A percentile compares a stretch with the other conserved stretches of the same genome.
Evolutionary conservation across 2,797 vertebrate species (phyloP).

Genomic region (Monodelphis domestica): DNA sequence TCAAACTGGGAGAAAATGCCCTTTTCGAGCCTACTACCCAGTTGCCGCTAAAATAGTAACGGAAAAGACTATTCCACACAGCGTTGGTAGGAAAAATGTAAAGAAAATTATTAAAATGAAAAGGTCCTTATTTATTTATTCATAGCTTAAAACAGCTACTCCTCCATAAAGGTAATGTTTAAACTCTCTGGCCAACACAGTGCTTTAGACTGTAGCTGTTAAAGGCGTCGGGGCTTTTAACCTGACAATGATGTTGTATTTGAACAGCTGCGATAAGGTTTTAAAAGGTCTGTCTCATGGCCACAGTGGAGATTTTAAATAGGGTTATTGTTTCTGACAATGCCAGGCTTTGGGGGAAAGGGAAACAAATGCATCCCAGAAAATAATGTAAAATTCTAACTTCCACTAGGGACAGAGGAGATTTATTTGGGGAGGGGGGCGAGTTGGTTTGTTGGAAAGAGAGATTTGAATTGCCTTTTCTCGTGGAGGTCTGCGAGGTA

Average conservation of each 20-base stretch:
- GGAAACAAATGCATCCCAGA: slow-evolving; percentile 70
- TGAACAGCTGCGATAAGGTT: slow-evolving; percentile 90
- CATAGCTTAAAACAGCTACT: slow-evolving; percentile 62
- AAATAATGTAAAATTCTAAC: slow-evolving; percentile 69
- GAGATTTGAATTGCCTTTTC: slow-evolving; percentile 41
- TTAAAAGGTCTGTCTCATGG: slow-evolving; percentile 90
- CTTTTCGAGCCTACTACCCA: slow-evolving; percentile 39
- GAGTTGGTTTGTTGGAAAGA: slow-evolving; percentile 40
- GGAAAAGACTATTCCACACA: neutral
- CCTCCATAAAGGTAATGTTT: slow-evolving; percentile 77
- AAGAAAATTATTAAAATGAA: neutral
- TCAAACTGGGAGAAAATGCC: slow-evolving; percentile 57
- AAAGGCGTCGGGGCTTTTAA: slow-evolving; percentile 87
- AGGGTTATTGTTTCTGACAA: slow-evolving; percentile 85
- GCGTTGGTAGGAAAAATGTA: neutral
- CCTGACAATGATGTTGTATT: slow-evolving; percentile 93
- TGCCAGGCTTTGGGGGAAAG: slow-evolving; percentile 68
- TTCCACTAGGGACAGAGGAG: slow-evolving; percentile 50
- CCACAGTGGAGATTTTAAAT: slow-evolving; percentile 86
- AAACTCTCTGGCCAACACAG: slow-evolving; percentile 71
- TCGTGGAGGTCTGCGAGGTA: slow-evolving; percentile 26
- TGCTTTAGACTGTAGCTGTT: slow-evolving; percentile 78
- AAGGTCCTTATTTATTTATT: slow-evolving; percentile 4
- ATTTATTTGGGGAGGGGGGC: slow-evolving; percentile 61
- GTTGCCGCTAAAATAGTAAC: slow-evolving; percentile 28